Evolutionary conservation across 2,797 vertebrate genomes (phyloP).

Genomic region (Darevskia nairensis): DNA sequence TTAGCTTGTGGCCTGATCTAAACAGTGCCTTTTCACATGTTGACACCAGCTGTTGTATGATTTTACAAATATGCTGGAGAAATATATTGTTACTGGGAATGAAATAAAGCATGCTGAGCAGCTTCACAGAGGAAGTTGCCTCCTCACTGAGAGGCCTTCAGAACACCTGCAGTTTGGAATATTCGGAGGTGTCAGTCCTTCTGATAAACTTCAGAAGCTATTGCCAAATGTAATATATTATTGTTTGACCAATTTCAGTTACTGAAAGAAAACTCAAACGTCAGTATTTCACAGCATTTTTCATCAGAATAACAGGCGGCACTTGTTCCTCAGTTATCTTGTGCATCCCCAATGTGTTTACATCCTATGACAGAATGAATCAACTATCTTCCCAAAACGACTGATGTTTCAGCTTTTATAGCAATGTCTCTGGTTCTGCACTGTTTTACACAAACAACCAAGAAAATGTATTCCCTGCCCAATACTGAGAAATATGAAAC

Average conservation of each 20-base stretch:
- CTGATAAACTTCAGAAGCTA: background rate
- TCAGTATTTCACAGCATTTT: background rate
- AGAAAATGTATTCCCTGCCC: background rate
- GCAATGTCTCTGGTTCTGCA: background rate
- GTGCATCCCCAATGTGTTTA: background rate
- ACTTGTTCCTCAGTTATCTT: background rate
- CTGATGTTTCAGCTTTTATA: background rate
- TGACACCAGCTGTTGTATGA: background rate
- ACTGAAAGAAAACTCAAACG: background rate
- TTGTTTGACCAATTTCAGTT: background rate
- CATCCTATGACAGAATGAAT: background rate
- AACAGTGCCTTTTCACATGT: background rate
- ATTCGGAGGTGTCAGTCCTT: background rate
- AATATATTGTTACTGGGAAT: background rate
- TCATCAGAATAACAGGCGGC: background rate
- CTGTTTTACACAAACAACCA: background rate
- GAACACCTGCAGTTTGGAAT: background rate
- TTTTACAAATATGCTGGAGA: background rate
- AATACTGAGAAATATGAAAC: too few species aligned
- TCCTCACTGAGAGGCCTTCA: background rate
- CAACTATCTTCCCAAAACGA: too few species aligned
- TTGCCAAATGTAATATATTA: conserved; percentile 1
- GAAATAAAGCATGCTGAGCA: background rate
- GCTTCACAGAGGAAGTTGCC: background rate
- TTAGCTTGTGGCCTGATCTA: conserved; percentile 5